A percentile compares a stretch with the other conserved stretches of the same genome.
Conservation (phyloP, 2,113 vertebrate genomes). For the Pristiophorus japonicus region DNA sequence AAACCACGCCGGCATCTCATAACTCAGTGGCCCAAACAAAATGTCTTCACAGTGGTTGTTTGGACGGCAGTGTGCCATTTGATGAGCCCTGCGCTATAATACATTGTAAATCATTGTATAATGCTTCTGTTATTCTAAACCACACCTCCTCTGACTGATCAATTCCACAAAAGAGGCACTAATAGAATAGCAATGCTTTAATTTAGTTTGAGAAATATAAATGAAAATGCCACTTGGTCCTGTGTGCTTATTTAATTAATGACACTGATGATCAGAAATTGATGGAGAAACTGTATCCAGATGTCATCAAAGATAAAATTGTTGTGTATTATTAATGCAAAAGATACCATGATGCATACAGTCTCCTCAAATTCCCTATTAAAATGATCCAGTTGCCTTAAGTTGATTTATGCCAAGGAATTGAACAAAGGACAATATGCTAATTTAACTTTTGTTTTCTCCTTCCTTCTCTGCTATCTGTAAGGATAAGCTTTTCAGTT, state of each 20-base stretch:
- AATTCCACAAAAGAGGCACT: not conserved
- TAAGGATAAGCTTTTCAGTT: too few relatives aligned
- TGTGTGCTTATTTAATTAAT: not conserved
- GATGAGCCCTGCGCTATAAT: not conserved
- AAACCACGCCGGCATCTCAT: not conserved
- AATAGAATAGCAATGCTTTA: not conserved
- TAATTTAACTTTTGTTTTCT: too few relatives aligned
- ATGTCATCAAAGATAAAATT: not conserved
- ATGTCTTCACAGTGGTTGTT: not conserved
- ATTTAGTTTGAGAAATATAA: not conserved
- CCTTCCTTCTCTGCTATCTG: too few relatives aligned
- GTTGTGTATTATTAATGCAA: not conserved
- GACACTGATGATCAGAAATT: not conserved
- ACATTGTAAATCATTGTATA: not conserved
- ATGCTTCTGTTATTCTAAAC: not conserved
- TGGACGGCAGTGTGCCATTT: not conserved
- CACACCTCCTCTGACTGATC: not conserved
- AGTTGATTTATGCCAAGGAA: too few relatives aligned
- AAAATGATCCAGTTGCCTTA: too few relatives aligned
- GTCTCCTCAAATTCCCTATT: too few relatives aligned
- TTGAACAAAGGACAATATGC: too few relatives aligned
- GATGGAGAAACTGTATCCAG: not conserved
- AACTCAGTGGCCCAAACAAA: not conserved
- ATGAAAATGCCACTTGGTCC: not conserved
- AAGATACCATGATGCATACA: too few relatives aligned